These are phyloP conservation scores for Prietella phreatophila DNA, from an alignment of 2,113 vertebrate genomes.

Conservation along the genomic window DNA sequence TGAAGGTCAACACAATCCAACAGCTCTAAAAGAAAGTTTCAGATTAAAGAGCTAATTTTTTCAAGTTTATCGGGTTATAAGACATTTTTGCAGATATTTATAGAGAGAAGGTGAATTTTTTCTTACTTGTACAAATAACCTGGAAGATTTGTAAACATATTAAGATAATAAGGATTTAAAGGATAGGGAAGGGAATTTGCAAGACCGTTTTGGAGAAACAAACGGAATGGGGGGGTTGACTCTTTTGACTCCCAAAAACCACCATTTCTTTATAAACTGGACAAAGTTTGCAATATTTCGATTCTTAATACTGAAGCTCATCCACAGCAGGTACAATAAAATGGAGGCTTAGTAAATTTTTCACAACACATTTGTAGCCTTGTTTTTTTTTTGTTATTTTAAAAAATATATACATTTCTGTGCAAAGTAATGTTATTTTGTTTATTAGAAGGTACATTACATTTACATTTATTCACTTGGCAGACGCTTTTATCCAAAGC, in stretches of 20 bases:
- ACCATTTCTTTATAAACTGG: neutral
- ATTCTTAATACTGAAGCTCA: too few species aligned
- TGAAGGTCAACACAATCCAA: constrained; percentile 75
- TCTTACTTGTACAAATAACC: too few species aligned
- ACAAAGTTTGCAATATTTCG: neutral
- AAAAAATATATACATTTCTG: neutral
- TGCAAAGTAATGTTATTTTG: neutral
- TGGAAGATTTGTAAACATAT: neutral
- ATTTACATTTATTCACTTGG: too few species aligned
- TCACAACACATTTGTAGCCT: neutral
- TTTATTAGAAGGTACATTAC: neutral
- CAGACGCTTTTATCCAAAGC: too few species aligned
- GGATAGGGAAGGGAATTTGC: too few species aligned
- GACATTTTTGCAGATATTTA: neutral
- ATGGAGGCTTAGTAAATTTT: neutral
- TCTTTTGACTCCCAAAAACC: neutral
- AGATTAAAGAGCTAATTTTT: neutral
- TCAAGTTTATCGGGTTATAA: neutral
- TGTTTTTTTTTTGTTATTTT: neutral
- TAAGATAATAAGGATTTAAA: neutral
- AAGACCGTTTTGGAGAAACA: neutral
- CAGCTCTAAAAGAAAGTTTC: constrained; percentile 66
- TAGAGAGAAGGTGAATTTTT: neutral
- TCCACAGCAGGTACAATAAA: too few species aligned
- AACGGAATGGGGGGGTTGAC: too few species aligned